phyloP scores from a whole-genome alignment of 2,888 invertebrate species.

The Cantharis rufa region DNA sequence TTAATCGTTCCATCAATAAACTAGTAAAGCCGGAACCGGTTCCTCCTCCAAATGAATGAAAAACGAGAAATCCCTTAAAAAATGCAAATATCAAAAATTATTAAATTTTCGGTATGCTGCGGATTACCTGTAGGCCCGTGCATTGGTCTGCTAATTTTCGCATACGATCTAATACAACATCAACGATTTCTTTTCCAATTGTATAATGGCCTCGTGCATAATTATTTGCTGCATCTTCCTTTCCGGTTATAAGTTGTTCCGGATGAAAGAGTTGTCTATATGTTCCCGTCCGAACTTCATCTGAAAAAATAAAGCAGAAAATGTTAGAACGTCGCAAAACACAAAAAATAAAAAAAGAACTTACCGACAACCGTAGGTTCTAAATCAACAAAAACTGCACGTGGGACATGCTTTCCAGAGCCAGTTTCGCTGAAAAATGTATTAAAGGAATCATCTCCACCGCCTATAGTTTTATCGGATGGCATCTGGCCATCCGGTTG shows the following conservation, averaged over 20 bases:
- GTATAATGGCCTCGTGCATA: conserved; percentile 95
- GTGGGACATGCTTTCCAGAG: conserved; percentile 83
- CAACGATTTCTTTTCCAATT: conserved; percentile 88
- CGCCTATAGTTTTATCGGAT: conserved; percentile 75
- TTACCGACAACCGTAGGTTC: conserved; percentile 91
- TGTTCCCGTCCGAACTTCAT: conserved; percentile 81
- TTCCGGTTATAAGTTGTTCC: conserved; percentile 89
- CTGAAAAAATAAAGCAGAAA: conserved; percentile 51
- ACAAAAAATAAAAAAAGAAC: conserved; percentile 34
- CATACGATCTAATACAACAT: conserved; percentile 79
- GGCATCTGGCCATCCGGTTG: conserved; percentile 88
- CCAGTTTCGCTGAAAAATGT: conserved; percentile 79
- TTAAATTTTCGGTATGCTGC: background rate
- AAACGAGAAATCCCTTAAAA: conserved; percentile 84
- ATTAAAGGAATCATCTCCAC: conserved; percentile 77
- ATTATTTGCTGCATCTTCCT: conserved; percentile 93
- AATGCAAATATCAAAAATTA: no score
- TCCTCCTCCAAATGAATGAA: conserved; percentile 90
- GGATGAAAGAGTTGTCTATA: conserved; percentile 88
- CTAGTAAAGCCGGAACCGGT: conserved; percentile 94
- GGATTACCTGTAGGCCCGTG: conserved; percentile 72
- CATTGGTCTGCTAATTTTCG: conserved; percentile 85
- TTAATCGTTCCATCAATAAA: conserved; percentile 87
- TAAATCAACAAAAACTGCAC: conserved; percentile 87
- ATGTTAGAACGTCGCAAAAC: no score